Percentiles rank a stretch among this genome's conserved stretches.
Evolutionary conservation across 2,113 vertebrate genomes (phyloP).

Genomic region (Amia ocellicauda): DNA sequence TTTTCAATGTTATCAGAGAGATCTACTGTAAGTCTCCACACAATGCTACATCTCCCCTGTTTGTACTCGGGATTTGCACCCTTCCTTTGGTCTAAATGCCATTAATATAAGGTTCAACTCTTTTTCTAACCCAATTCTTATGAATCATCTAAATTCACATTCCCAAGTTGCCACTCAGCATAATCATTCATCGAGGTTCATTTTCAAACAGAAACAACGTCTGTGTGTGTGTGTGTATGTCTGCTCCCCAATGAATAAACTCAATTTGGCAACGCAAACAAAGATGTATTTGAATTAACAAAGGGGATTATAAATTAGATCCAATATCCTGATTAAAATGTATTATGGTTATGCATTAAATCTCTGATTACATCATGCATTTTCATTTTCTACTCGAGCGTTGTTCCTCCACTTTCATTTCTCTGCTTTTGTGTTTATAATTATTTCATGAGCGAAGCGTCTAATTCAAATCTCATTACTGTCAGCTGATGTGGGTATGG

Average conservation of each 20-base stretch:
- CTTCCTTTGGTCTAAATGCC: too few species aligned
- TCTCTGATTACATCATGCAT: not conserved
- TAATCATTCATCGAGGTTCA: conserved; percentile 28
- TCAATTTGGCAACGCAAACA: conserved; percentile 18
- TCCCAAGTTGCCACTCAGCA: not conserved
- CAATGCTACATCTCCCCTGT: too few species aligned
- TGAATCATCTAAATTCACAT: not conserved
- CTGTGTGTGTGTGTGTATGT: conserved; percentile 37
- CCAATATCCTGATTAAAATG: conserved; percentile 2
- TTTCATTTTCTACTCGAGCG: not conserved
- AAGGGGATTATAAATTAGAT: conserved; percentile 12
- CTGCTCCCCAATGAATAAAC: conserved; percentile 9
- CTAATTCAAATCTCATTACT: too few species aligned
- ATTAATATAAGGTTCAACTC: too few species aligned
- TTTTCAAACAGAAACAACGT: conserved; percentile 28
- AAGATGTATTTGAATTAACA: conserved; percentile 1
- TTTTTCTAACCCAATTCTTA: too few species aligned
- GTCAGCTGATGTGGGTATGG: too few species aligned
- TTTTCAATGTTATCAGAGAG: too few species aligned
- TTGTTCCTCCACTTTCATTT: not conserved
- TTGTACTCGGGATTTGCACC: too few species aligned
- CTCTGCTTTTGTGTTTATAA: not conserved
- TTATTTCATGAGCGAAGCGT: not conserved
- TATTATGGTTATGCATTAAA: not conserved
- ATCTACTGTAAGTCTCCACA: too few species aligned